These are phyloP conservation scores for Heliconius hortense DNA, from an alignment of 2,888 invertebrate species.

Conservation along the genomic window DNA sequence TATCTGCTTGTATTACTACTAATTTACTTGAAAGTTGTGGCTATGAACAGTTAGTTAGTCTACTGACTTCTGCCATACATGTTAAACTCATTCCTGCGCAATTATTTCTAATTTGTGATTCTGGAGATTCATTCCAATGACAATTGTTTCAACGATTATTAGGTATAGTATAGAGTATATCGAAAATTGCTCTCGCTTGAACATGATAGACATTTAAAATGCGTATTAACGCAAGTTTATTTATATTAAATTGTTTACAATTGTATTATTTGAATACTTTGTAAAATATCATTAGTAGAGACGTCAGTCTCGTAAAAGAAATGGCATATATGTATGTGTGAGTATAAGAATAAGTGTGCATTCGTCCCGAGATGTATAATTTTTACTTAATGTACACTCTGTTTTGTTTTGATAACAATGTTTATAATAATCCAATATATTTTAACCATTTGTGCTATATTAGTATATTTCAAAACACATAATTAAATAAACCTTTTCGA, in stretches of 20 bases:
- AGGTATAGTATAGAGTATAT: conserved; percentile 76
- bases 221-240: conserved; percentile 6
- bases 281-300: conserved; percentile 31
- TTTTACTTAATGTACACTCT: conserved; percentile 18
- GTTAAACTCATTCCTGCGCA: conserved; percentile 72
- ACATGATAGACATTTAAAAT: conserved; percentile 42
- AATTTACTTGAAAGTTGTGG: conserved; percentile 77
- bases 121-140: conserved; percentile 72
- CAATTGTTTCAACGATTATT: conserved; percentile 76
- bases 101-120: conserved; percentile 67
- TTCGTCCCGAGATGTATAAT: conserved; percentile 26
- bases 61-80: conserved; percentile 75
- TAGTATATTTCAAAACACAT: not conserved
- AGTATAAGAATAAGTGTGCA: conserved; percentile 39
- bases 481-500: conserved; percentile 45
- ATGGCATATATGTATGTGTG: conserved; percentile 39
- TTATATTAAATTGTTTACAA: conserved; percentile 24
- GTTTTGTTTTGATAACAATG: conserved; percentile 6
- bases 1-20: conserved; percentile 65
- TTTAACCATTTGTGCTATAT: conserved; percentile 16
- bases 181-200: conserved; percentile 50
- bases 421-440: conserved; percentile 1
- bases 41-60: conserved; percentile 75
- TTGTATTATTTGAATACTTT: conserved; percentile 29
- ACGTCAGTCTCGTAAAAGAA: conserved; percentile 36